A percentile compares a stretch with the other conserved stretches of the same genome.
Evolutionary conservation across 2,888 invertebrate species (phyloP).

Genomic region (Scelioninae gen. 1): DNA sequence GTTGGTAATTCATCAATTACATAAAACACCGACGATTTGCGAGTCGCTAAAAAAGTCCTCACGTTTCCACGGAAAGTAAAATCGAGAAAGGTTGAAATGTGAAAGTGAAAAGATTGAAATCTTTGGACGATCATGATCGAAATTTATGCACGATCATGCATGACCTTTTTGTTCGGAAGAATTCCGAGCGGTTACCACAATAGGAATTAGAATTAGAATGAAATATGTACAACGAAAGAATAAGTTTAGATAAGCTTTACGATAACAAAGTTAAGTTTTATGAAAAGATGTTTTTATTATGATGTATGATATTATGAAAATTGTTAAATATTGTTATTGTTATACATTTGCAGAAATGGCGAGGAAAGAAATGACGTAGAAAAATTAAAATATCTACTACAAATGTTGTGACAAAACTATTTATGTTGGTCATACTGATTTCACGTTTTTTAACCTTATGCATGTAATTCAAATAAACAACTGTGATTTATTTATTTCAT

Average conservation of each 20-base stretch:
- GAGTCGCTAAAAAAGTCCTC: not conserved
- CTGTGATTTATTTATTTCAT: too few relatives aligned
- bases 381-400: too few relatives aligned
- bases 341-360: too few relatives aligned
- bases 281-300: too few relatives aligned
- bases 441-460: too few relatives aligned
- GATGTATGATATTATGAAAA: too few relatives aligned
- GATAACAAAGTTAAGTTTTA: too few relatives aligned
- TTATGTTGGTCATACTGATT: too few relatives aligned
- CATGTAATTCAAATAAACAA: too few relatives aligned
- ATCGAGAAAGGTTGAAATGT: conserved; percentile 51
- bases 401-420: too few relatives aligned
- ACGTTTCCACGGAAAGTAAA: conserved; percentile 50
- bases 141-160: conserved; percentile 63
- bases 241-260: not conserved
- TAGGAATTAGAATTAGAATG: conserved; percentile 53
- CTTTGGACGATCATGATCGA: conserved; percentile 38
- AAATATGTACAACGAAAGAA: conserved; percentile 4
- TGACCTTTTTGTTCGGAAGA: conserved; percentile 55
- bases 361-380: too few relatives aligned
- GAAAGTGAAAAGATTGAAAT: conserved; percentile 56
- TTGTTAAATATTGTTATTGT: too few relatives aligned
- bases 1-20: conserved; percentile 11
- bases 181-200: conserved; percentile 37
- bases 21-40: conserved; percentile 12